Evolutionary conservation across 2,888 invertebrate species (phyloP).

Genomic region (Malthinus seriepunctatus): DNA sequence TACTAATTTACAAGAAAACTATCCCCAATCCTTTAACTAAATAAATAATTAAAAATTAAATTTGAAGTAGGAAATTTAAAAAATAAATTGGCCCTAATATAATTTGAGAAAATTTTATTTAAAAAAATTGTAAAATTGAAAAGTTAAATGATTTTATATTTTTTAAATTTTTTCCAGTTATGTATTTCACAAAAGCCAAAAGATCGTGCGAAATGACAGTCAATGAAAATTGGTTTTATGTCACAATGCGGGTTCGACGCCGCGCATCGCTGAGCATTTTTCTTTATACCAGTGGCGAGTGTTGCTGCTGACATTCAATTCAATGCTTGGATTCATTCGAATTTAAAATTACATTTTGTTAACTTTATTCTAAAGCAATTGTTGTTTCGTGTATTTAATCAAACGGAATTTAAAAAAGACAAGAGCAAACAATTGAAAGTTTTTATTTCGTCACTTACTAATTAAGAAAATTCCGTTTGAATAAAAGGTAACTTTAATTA

Average conservation of each 20-base stretch:
- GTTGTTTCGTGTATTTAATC: too few species aligned
- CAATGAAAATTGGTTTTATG: constrained; percentile 32
- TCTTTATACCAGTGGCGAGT: constrained; percentile 26
- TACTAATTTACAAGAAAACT: too few species aligned
- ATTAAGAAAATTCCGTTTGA: too few species aligned
- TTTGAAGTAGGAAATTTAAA: too few species aligned
- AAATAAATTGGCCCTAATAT: not conserved
- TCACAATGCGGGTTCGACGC: constrained; percentile 29
- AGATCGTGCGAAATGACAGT: constrained; percentile 17
- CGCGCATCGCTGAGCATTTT: constrained; percentile 23
- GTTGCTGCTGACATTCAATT: constrained; percentile 29
- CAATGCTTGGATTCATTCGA: constrained; percentile 27
- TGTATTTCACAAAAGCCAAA: not conserved
- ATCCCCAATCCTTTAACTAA: too few species aligned
- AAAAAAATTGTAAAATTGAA: not conserved
- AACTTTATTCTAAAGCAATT: too few species aligned
- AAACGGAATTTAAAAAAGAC: too few species aligned
- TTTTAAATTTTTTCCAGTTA: not conserved
- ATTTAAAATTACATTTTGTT: constrained; percentile 13
- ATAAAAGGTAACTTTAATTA: too few species aligned
- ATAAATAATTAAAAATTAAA: too few species aligned
- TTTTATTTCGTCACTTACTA: too few species aligned
- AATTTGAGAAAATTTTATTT: not conserved
- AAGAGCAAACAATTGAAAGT: too few species aligned
- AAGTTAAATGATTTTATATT: not conserved